These are phyloP conservation scores for Eumeta japonica DNA, from an alignment of 1,140 invertebrate genomes.

Conservation along the genomic window DNA sequence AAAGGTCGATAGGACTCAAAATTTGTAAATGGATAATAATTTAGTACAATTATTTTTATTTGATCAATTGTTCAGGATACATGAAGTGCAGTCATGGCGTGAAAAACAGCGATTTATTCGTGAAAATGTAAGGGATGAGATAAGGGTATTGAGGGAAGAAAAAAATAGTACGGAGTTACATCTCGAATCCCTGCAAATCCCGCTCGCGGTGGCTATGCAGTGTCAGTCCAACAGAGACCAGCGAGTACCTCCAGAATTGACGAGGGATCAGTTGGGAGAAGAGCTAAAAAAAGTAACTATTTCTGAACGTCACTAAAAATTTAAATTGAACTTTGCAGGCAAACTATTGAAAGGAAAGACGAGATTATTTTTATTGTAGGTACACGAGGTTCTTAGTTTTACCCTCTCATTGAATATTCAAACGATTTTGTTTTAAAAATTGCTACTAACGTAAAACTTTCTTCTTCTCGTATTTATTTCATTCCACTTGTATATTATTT, in stretches of 20 bases:
- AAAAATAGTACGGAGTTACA: constrained; percentile 75
- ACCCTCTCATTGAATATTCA: too few species aligned
- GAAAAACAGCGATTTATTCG: constrained; percentile 68
- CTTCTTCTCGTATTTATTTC: too few species aligned
- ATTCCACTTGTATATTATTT: too few species aligned
- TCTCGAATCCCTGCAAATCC: constrained; percentile 73
- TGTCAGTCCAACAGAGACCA: constrained; percentile 80
- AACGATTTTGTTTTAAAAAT: too few species aligned
- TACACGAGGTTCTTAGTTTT: too few species aligned
- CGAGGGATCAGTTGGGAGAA: constrained; percentile 77
- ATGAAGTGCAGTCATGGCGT: constrained; percentile 74
- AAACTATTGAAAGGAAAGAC: neutral
- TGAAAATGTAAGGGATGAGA: constrained; percentile 70
- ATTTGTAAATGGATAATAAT: neutral
- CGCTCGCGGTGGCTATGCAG: constrained; percentile 73
- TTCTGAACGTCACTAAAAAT: neutral
- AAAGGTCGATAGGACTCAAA: neutral
- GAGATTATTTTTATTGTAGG: neutral
- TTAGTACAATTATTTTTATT: neutral
- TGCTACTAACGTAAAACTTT: too few species aligned
- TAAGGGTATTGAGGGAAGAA: constrained; percentile 68
- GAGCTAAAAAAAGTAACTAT: constrained; percentile 72
- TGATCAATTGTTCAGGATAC: constrained; percentile 57
- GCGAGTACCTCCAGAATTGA: constrained; percentile 75
- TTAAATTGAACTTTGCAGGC: neutral